Percentiles rank a stretch among this genome's conserved stretches.
These are phyloP conservation scores for Pemphigus obesinymphae DNA, from an alignment of 1,140 invertebrate genomes.

Conservation along the genomic window DNA sequence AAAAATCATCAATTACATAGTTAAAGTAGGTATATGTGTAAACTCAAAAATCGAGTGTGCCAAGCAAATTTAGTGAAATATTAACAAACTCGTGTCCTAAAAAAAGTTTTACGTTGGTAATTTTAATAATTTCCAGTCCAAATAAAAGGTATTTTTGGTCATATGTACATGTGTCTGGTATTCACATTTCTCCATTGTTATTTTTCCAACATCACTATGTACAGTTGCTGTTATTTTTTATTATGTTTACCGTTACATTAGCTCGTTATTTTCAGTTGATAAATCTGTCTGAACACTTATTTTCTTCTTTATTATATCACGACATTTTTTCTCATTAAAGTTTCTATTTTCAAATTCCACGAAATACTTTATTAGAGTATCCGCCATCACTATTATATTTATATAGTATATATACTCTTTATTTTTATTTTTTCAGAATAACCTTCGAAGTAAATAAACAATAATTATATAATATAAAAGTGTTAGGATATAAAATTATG, in stretches of 20 bases:
- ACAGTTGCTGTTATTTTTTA: constrained; percentile 6
- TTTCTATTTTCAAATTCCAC: background rate
- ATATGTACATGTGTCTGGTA: background rate
- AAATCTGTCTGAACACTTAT: background rate
- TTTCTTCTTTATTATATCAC: background rate
- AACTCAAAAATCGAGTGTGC: too few species aligned
- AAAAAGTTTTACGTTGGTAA: background rate
- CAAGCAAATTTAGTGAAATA: too few species aligned
- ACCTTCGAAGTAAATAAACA: too few species aligned
- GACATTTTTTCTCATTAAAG: background rate
- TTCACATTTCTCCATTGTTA: background rate
- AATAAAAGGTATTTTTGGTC: background rate
- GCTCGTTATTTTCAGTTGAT: constrained; percentile 10
- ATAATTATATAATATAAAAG: too few species aligned
- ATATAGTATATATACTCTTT: too few species aligned
- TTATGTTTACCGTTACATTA: background rate
- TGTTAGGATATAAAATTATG: too few species aligned
- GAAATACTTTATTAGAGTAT: background rate
- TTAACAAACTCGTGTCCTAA: background rate
- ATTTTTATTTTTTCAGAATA: too few species aligned
- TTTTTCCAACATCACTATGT: background rate
- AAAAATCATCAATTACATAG: too few species aligned
- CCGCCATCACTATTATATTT: too few species aligned
- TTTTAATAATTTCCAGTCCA: background rate
- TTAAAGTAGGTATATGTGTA: too few species aligned